These are phyloP conservation scores for Hydrophis major DNA, from an alignment of 2,797 vertebrate species.

Conservation along the genomic window DNA sequence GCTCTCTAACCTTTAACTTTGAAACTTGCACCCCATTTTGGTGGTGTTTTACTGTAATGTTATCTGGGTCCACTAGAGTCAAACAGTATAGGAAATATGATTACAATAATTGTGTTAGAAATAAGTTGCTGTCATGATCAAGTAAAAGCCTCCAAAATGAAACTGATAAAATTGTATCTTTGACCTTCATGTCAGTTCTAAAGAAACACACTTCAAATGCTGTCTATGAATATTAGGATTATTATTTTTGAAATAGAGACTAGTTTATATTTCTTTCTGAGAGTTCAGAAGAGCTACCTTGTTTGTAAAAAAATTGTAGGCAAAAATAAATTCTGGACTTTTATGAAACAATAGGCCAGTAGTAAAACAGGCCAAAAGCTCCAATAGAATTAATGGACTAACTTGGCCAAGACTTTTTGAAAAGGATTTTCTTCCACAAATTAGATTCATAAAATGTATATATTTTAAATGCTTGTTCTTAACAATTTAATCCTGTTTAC, in stretches of 20 bases:
- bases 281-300: slow-evolving; percentile 27
- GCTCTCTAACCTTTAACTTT: slow-evolving; percentile 60
- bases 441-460: slow-evolving; percentile 20
- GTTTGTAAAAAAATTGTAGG: slow-evolving; percentile 45
- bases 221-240: slow-evolving; percentile 53
- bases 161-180: slow-evolving; percentile 66
- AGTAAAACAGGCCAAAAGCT: slow-evolving; percentile 14
- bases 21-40: slow-evolving; percentile 45
- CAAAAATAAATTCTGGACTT: slow-evolving; percentile 46
- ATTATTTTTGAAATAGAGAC: slow-evolving; percentile 53
- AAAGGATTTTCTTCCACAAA: slow-evolving; percentile 46
- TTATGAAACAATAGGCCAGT: background rate
- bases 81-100: slow-evolving; percentile 57
- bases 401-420: slow-evolving; percentile 38
- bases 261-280: slow-evolving; percentile 33
- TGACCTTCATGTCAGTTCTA: slow-evolving; percentile 63
- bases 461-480: background rate
- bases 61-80: slow-evolving; percentile 67
- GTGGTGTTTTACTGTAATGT: slow-evolving; percentile 32
- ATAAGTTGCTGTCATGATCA: slow-evolving; percentile 51
- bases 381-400: background rate
- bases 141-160: slow-evolving; percentile 66
- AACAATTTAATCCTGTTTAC: background rate
- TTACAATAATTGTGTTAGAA: slow-evolving; percentile 62
- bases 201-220: slow-evolving; percentile 53